phyloP scores from a whole-genome alignment of 2,888 invertebrate genomes.

The Pyrochroa serraticornis region DNA sequence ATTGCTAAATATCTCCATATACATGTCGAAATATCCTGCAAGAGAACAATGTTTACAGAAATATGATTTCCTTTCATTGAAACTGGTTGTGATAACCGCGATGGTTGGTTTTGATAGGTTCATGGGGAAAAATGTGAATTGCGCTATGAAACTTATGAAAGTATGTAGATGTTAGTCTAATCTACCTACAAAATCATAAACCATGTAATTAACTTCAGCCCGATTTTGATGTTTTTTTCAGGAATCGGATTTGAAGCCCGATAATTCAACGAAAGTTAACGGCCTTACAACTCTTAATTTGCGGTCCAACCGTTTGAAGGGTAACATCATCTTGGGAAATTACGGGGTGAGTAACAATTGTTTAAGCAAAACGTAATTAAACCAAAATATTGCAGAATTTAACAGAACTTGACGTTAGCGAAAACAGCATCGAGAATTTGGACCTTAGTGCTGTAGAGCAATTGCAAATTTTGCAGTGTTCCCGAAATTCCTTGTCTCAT shows the following conservation, averaged over 20 bases:
- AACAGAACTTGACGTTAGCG: conserved; percentile 81
- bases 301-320: conserved; percentile 78
- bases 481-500: conserved; percentile 75
- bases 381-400: conserved; percentile 67
- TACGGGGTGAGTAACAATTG: conserved; percentile 71
- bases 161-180: too few relatives aligned
- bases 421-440: conserved; percentile 82
- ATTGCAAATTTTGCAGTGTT: conserved; percentile 77
- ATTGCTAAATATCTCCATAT: too few relatives aligned
- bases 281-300: conserved; percentile 76
- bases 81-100: too few relatives aligned
- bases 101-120: too few relatives aligned
- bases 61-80: too few relatives aligned
- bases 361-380: conserved; percentile 5
- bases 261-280: conserved; percentile 51
- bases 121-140: too few relatives aligned
- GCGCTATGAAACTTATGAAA: too few relatives aligned
- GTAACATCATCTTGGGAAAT: conserved; percentile 83
- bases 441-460: conserved; percentile 81
- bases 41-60: too few relatives aligned
- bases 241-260: conserved; percentile 53
- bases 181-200: too few relatives aligned
- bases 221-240: conserved; percentile 33
- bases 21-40: too few relatives aligned
- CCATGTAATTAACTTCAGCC: too few relatives aligned